These are phyloP conservation scores for Silurus glanis DNA, from an alignment of 2,113 vertebrate genomes.

Conservation along the genomic window DNA sequence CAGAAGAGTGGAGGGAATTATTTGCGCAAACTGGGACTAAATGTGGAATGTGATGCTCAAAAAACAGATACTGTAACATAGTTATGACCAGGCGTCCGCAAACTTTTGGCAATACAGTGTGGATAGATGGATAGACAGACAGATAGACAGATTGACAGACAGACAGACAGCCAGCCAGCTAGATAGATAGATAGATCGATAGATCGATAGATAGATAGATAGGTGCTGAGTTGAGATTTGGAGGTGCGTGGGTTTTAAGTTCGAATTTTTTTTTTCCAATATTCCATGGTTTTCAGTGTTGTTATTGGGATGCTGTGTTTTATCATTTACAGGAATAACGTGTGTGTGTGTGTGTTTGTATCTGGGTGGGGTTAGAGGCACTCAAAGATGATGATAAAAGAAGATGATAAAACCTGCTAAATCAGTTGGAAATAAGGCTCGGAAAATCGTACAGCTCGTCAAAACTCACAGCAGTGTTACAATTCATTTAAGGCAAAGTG, in stretches of 20 bases:
- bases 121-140: too few species aligned
- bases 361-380: neutral
- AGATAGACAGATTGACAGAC: too few species aligned
- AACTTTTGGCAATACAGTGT: too few species aligned
- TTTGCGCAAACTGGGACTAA: too few species aligned
- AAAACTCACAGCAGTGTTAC: slow-evolving; percentile 23
- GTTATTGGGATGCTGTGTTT: neutral
- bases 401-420: neutral
- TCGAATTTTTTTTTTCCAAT: neutral
- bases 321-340: neutral
- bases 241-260: neutral
- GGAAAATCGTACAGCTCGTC: slow-evolving; percentile 4
- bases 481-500: neutral
- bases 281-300: slow-evolving; percentile 12
- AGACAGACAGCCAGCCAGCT: too few species aligned
- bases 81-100: too few species aligned
- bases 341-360: neutral
- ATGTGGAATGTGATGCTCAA: too few species aligned
- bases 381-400: neutral
- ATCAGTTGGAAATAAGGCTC: neutral
- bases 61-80: too few species aligned
- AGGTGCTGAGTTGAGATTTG: neutral
- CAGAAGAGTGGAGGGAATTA: too few species aligned
- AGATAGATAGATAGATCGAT: too few species aligned
- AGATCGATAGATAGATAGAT: too few species aligned